Base-by-base conservation (phyloP, 2,797 vertebrate species). In the Carduelis carduelis region DNA sequence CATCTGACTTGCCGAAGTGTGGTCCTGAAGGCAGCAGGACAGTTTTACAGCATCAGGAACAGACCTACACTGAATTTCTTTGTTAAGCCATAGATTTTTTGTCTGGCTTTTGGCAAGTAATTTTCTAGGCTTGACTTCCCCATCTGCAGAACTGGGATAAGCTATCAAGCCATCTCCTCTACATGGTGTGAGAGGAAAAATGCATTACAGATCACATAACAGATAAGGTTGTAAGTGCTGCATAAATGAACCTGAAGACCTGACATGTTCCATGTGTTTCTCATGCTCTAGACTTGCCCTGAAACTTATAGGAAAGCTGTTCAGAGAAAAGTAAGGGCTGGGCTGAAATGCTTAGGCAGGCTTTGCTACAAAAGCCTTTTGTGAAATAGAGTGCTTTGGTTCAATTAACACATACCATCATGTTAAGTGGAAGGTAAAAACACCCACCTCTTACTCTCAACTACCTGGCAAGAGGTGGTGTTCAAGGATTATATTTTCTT, bases 41-140 rank as follows among this genome's bases (percentile, higher is more conserved):
- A 72, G 55, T 90, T 94, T 90, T 69, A 83, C 50, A 34, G 69
- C 8, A 0, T 69, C 59, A 60, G 83, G 65, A 87, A 66, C 66
- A 82, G 77, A 90, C 43, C 59, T 75, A 82, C 53, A 17, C 52
- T 82, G 64, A 78, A 66, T 77, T 86, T 81, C 63, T 87, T 79
- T 95, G 76, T 92, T 90, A 59, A 90, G 6, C 34, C 28, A 57
- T 46, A 49, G 91, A 57, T 96, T 93, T 94, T 90, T 77, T 93
- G 80, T 93, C 87, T 93, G 63, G n/a, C 52, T 95, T 86, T 87
- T 74, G 70, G 63, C 70, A 94, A 91, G 83, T 84, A 93, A 93
- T 94, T 95, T 87, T 84, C 85, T 90, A 56, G 63, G 70, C 34
- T 85, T 91, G 75, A 64, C 50, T 95, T 96, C 12, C 59, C 80